Conservation (phyloP, 2,113 vertebrate species). For the Tangachromis dhanisi region DNA sequence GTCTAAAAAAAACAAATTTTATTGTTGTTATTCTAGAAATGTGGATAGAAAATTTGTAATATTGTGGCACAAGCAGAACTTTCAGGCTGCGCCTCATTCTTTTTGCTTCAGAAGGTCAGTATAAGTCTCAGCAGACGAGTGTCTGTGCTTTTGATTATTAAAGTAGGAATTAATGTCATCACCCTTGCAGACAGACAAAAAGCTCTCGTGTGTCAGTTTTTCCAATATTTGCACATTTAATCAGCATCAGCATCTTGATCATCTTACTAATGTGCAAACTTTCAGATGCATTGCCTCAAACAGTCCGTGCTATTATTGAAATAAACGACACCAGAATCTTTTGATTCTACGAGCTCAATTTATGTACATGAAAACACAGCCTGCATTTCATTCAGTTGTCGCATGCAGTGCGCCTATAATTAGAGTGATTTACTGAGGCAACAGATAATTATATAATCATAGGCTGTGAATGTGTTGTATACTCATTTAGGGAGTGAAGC, state of each 20-base stretch:
- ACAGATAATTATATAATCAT: slow-evolving; percentile 38
- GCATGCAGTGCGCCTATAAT: slow-evolving; percentile 6
- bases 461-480: background rate
- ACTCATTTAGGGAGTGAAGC: background rate
- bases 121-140: background rate
- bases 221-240: background rate
- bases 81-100: background rate
- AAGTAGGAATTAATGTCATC: background rate
- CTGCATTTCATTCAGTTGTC: slow-evolving; percentile 24
- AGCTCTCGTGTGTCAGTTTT: background rate
- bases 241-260: background rate
- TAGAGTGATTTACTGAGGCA: slow-evolving; percentile 22
- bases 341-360: background rate
- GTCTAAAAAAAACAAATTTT: background rate
- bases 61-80: background rate
- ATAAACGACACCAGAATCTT: background rate
- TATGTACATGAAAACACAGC: background rate
- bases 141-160: background rate
- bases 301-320: background rate
- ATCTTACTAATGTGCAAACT: background rate
- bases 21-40: background rate
- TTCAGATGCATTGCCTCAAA: background rate
- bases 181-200: background rate
- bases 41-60: background rate
- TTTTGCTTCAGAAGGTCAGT: background rate